These are phyloP conservation scores for Rhineura floridana DNA, from an alignment of 2,113 vertebrate species.

Conservation along the genomic window DNA sequence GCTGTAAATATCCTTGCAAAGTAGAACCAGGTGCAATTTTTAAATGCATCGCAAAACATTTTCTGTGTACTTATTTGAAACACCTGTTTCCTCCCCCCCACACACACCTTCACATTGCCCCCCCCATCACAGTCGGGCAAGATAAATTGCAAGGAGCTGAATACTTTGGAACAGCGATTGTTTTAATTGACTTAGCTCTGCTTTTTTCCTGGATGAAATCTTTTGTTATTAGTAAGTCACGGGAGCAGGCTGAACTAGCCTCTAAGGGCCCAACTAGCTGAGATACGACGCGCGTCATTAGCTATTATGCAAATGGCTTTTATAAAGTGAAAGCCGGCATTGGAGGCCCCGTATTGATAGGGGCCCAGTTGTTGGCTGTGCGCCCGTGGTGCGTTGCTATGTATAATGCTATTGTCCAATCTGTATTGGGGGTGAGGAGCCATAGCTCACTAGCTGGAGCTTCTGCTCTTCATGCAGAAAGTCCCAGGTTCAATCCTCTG, in stretches of 20 bases:
- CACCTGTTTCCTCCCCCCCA: conserved; percentile 30
- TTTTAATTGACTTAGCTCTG: not conserved
- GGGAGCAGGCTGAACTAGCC: too few relatives aligned
- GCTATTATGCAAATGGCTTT: too few relatives aligned
- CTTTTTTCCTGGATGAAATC: not conserved
- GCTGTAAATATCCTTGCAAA: conserved; percentile 50
- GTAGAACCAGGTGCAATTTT: conserved; percentile 44
- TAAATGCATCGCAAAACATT: conserved; percentile 27
- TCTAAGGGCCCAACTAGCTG: not conserved
- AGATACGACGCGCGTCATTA: not conserved
- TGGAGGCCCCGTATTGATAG: too few relatives aligned
- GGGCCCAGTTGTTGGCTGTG: too few relatives aligned
- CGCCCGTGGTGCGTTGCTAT: too few relatives aligned
- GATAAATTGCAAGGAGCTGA: conserved; percentile 5
- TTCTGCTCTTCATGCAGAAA: too few relatives aligned
- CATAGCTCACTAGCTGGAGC: too few relatives aligned
- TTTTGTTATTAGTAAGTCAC: not conserved
- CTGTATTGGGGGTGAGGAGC: too few relatives aligned
- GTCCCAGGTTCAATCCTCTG: too few relatives aligned
- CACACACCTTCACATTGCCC: not conserved
- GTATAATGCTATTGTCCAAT: too few relatives aligned
- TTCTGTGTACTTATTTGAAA: conserved; percentile 51
- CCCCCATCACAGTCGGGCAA: conserved; percentile 10
- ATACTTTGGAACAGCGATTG: not conserved
- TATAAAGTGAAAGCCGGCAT: too few relatives aligned